Evolutionary conservation across 2,113 vertebrate genomes (phyloP), one percentile per base, ranked within the genome.

Genomic region (Mustela lutreola): DNA sequence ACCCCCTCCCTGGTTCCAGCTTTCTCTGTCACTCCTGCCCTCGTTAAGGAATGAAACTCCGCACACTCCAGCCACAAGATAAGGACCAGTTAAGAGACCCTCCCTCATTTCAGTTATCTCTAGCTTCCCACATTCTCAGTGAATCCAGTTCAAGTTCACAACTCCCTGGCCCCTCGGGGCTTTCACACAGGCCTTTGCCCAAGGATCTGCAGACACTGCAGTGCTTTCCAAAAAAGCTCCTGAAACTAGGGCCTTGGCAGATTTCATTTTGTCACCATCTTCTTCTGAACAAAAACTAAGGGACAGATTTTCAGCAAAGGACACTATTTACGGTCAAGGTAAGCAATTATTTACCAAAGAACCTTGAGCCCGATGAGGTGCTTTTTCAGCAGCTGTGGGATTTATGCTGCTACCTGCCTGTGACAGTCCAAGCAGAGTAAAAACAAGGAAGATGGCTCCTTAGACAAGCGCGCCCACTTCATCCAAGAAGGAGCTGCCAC

Each of bases 321-420:
- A 26, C 73, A 92, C 26, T 81, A 12, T 36, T 53, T 18, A 33
- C 5, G 22, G 9, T 31, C 31, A 56, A 82, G 62, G 62, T 36
- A 73, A 90, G 45, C 53, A 79, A 36, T 78, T 73, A 21, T 85
- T 67, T 73, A 33, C 50, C 70, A 48, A 81, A 71, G 81, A 96
- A 78, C 19, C 11, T 15, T 21, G 10, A 19, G 21, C 42, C 67
- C 2, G 33, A 31, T 33, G 22, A 53, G 36, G 45, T 39, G 62
- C 53, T 39, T 97, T 63, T 4, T 45, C 48, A 62, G 42, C 36
- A 60, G 50, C 39, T 70, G 82, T 83, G 53, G 58, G 84, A 48
- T 33, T 9, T 19, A 22, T 24, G 62, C 11, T 10, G 62, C 60
- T 28, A 22, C 31, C n/a, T 73, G 48, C 28, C 39, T 42, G 15